phyloP scores from a whole-genome alignment of 1,140 invertebrate genomes.

The Holcopasites calliopsidis region DNA sequence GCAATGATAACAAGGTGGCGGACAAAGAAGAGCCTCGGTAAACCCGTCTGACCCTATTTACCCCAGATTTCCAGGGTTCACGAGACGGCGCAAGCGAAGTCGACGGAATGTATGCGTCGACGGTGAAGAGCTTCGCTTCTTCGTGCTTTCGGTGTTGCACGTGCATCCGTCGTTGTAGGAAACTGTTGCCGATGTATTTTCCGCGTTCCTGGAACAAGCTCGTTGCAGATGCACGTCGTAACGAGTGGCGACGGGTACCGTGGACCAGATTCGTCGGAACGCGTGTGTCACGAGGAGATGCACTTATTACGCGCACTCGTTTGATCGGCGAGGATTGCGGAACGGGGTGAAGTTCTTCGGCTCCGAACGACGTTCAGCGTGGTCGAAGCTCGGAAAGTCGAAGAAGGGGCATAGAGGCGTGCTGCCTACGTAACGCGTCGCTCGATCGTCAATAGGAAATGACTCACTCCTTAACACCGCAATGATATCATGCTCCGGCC shows the following conservation, averaged over 20 bases:
- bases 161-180: background rate
- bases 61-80: conserved; percentile 46
- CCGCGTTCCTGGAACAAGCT: conserved; percentile 7
- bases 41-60: conserved; percentile 48
- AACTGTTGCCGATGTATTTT: conserved; percentile 26
- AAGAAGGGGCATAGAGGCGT: background rate
- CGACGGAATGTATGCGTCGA: conserved; percentile 41
- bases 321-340: conserved; percentile 54
- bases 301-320: too few species aligned
- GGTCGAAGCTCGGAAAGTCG: background rate
- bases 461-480: conserved; percentile 64
- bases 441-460: conserved; percentile 66
- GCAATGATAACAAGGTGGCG: conserved; percentile 40
- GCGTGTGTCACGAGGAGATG: conserved; percentile 17
- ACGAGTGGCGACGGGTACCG: background rate
- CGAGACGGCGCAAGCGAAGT: conserved; percentile 40
- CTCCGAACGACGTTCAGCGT: background rate
- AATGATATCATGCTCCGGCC: conserved; percentile 58
- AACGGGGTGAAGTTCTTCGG: conserved; percentile 54
- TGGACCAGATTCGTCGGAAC: conserved; percentile 42
- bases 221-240: conserved; percentile 13
- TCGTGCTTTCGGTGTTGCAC: background rate
- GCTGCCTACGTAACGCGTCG: conserved; percentile 17
- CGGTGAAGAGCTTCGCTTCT: conserved; percentile 14
- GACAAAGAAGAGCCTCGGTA: conserved; percentile 47